These are phyloP conservation scores for Hemibagrus wyckioides DNA, from an alignment of 2,113 vertebrate genomes.

Conservation along the genomic window DNA sequence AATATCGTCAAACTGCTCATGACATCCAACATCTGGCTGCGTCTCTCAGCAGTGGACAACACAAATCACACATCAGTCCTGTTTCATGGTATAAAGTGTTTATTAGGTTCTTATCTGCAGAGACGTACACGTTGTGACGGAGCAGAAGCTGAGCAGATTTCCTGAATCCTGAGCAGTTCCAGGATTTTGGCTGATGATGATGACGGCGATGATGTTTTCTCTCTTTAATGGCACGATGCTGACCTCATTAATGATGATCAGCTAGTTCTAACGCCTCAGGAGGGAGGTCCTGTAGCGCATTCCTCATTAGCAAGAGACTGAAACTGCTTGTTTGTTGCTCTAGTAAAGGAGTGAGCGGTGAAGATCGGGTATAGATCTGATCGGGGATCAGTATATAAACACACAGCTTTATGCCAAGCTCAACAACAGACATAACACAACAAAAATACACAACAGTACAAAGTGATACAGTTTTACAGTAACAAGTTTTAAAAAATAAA, in stretches of 20 bases:
- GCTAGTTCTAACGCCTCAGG: background rate
- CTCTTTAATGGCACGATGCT: background rate
- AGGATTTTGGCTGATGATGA: background rate
- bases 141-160: background rate
- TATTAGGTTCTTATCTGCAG: background rate
- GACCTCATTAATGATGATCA: background rate
- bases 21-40: too few species aligned
- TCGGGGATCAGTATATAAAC: constrained; percentile 9
- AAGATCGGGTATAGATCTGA: background rate
- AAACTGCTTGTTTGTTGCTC: background rate
- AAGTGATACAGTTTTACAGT: constrained; percentile 61
- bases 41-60: too few species aligned
- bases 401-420: background rate
- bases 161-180: background rate
- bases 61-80: background rate
- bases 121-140: background rate
- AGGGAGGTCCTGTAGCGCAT: background rate
- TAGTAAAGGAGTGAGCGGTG: background rate
- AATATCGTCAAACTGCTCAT: too few species aligned
- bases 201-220: background rate
- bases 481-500: background rate
- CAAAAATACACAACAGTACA: constrained; percentile 57
- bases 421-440: background rate
- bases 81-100: background rate
- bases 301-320: background rate